These are phyloP conservation scores for Scaptomyza parva DNA, from an alignment of 2,888 invertebrate species.

Conservation along the genomic window DNA sequence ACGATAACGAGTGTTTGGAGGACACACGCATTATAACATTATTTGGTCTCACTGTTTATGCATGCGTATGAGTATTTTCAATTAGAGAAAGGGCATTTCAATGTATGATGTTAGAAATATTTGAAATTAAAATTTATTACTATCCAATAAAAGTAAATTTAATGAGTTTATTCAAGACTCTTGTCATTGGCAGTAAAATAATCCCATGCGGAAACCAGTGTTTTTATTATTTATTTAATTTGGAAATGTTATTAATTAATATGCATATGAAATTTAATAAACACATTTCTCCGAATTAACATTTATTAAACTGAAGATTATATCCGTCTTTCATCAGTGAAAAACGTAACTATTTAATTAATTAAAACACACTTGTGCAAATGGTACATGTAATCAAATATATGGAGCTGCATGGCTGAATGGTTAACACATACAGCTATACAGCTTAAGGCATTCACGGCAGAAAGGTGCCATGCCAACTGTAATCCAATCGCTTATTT, in stretches of 20 bases:
- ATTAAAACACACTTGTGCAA: background rate
- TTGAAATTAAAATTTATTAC: too few relatives aligned
- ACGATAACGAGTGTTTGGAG: too few relatives aligned
- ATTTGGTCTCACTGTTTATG: too few relatives aligned
- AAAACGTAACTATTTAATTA: background rate
- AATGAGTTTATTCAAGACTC: background rate
- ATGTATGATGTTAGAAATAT: too few relatives aligned
- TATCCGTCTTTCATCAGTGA: background rate
- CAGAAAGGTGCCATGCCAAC: conserved; percentile 64
- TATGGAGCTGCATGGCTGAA: background rate
- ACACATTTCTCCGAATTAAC: background rate
- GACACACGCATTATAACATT: too few relatives aligned
- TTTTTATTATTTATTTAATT: background rate
- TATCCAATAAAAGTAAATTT: too few relatives aligned
- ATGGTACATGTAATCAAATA: background rate
- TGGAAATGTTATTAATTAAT: background rate
- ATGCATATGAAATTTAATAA: background rate
- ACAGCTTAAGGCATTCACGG: conserved; percentile 5
- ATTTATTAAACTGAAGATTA: background rate
- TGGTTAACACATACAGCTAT: conserved; percentile 7
- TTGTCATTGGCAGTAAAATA: background rate
- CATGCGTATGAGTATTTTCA: too few relatives aligned
- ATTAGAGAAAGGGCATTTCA: too few relatives aligned
- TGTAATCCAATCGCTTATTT: conserved; percentile 59
- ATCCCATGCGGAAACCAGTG: background rate